phyloP scores from a whole-genome alignment of 2,113 vertebrate species.

The Laticauda laticaudata region DNA sequence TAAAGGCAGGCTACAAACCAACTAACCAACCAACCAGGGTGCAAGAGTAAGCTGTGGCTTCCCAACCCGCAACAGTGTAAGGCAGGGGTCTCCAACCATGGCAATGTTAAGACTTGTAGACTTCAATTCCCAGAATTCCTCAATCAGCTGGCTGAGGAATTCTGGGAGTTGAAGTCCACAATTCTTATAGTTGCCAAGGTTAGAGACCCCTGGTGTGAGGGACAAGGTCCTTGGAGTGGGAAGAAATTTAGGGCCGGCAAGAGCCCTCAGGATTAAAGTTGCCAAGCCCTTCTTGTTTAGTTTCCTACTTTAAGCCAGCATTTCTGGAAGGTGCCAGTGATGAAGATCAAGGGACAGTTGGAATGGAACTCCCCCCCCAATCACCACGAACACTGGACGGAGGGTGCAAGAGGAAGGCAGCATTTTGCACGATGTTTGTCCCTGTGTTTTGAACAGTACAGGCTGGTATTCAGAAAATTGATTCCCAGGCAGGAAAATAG shows the following conservation, averaged over 20 bases:
- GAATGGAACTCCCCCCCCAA: neutral
- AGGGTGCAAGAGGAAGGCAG: neutral
- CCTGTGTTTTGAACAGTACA: neutral
- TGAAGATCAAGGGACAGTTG: neutral
- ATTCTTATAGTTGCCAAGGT: no score
- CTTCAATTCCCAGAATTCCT: neutral
- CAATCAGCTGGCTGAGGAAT: no score
- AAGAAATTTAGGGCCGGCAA: neutral
- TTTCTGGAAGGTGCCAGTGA: neutral
- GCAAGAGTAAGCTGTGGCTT: neutral
- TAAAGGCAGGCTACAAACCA: neutral
- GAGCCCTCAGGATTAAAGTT: no score
- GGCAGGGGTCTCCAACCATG: neutral
- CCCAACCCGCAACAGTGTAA: neutral
- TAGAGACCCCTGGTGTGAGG: neutral
- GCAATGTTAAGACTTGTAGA: neutral
- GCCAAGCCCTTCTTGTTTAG: no score
- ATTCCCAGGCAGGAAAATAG: neutral
- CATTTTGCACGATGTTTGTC: neutral
- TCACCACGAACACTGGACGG: neutral
- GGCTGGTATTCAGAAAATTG: neutral
- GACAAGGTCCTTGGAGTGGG: neutral
- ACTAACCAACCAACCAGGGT: neutral
- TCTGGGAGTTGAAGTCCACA: no score
- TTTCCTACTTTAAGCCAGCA: neutral